These are phyloP conservation scores for Benthosema pterotum DNA, from an alignment of 2,797 vertebrate genomes.

Conservation along the genomic window DNA sequence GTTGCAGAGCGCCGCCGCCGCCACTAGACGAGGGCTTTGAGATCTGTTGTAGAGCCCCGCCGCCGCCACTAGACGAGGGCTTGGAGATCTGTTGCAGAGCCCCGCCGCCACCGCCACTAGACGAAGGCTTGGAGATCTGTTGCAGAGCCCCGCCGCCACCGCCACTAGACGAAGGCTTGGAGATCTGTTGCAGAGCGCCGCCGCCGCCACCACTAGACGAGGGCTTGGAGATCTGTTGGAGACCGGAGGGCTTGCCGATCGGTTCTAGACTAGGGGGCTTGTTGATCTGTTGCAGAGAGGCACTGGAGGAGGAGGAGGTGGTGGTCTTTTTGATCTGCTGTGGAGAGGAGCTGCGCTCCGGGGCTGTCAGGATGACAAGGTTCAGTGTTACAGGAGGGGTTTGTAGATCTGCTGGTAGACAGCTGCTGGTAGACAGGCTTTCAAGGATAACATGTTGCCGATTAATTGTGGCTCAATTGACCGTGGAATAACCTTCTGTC, in stretches of 20 bases:
- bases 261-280: slow-evolving; percentile 69
- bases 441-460: no score
- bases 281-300: slow-evolving; percentile 84
- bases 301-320: slow-evolving; percentile 52
- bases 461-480: no score
- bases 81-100: slow-evolving; percentile 16
- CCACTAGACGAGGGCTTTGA: slow-evolving; percentile 43
- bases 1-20: slow-evolving; percentile 83
- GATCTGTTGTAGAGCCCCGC: not conserved
- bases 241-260: not conserved
- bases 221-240: not conserved
- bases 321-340: not conserved
- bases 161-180: not conserved
- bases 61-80: not conserved
- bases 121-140: not conserved
- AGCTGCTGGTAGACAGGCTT: no score
- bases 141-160: no score
- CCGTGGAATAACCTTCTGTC: no score
- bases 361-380: no score
- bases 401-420: no score
- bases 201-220: slow-evolving; percentile 12
- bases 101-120: slow-evolving; percentile 20
- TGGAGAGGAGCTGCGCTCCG: no score
- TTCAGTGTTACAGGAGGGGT: no score
- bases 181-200: slow-evolving; percentile 23